A percentile compares a stretch with the other conserved stretches of the same genome.
phyloP scores from a whole-genome alignment of 2,888 invertebrate species.

The Byasa hedistus region DNA sequence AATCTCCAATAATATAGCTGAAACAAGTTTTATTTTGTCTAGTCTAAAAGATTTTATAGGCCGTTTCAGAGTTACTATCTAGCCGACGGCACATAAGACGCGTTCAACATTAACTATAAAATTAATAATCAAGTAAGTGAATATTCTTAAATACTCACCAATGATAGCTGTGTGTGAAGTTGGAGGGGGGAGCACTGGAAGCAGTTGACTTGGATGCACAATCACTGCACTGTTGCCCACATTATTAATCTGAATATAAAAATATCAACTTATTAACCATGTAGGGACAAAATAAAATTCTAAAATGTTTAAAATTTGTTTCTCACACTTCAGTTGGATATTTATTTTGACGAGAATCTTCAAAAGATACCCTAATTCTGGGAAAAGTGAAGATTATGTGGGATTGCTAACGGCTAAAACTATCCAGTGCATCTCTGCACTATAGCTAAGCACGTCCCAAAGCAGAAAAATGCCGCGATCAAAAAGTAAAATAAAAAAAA shows the following conservation, averaged over 20 bases:
- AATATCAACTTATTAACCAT: neutral
- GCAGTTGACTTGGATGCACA: constrained; percentile 88
- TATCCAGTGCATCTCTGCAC: too few species aligned
- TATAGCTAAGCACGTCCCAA: too few species aligned
- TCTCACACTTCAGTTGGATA: neutral
- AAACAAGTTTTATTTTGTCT: too few species aligned
- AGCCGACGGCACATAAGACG: too few species aligned
- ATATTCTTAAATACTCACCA: constrained; percentile 51
- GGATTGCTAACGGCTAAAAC: too few species aligned
- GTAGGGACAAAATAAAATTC: neutral
- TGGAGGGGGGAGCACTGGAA: constrained; percentile 84
- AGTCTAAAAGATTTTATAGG: too few species aligned
- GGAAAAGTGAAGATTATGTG: too few species aligned
- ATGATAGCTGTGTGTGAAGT: constrained; percentile 72
- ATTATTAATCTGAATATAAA: constrained; percentile 57
- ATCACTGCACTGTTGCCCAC: constrained; percentile 83
- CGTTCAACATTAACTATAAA: neutral
- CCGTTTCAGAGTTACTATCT: too few species aligned
- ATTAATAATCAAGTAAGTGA: neutral
- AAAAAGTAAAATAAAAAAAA: neutral
- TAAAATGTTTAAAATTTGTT: neutral
- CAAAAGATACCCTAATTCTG: too few species aligned
- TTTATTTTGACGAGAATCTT: too few species aligned
- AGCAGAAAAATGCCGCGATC: too few species aligned
- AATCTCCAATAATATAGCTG: too few species aligned